Percentiles rank a stretch among this genome's conserved stretches.
phyloP scores from a whole-genome alignment of 1,140 invertebrate species.

The Piezodorus guildinii region DNA sequence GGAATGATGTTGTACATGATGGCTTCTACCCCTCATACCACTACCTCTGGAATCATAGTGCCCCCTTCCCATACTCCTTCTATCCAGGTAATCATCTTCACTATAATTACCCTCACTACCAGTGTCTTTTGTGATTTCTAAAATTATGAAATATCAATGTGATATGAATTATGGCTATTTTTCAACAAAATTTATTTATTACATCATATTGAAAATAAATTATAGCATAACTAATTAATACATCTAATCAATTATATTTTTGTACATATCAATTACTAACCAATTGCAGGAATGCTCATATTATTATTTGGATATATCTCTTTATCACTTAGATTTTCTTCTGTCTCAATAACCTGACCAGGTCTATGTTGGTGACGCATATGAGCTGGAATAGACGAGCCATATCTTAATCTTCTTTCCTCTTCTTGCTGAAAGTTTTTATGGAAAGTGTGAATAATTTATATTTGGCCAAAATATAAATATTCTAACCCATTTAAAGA shows the following conservation, averaged over 20 bases:
- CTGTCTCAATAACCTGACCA: slow-evolving; percentile 57
- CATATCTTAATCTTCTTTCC: slow-evolving; percentile 30
- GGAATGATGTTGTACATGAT: slow-evolving; percentile 19
- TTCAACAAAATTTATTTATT: not conserved
- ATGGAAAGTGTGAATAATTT: not conserved
- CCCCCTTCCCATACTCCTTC: slow-evolving; percentile 31
- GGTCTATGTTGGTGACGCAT: slow-evolving; percentile 39
- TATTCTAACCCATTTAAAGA: no score
- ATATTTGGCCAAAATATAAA: not conserved
- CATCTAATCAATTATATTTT: no score
- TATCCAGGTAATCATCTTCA: slow-evolving; percentile 35
- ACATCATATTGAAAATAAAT: no score
- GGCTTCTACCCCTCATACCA: slow-evolving; percentile 14
- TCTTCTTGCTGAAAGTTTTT: slow-evolving; percentile 22
- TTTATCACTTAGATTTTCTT: slow-evolving; percentile 77
- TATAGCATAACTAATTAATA: no score
- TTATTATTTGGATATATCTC: slow-evolving; percentile 61
- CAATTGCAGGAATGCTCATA: slow-evolving; percentile 44
- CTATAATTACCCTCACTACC: slow-evolving; percentile 44
- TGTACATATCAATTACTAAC: slow-evolving; percentile 29
- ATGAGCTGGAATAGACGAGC: slow-evolving; percentile 36
- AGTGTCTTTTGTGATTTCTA: slow-evolving; percentile 80
- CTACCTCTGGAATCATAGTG: slow-evolving; percentile 25
- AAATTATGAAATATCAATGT: slow-evolving; percentile 32
- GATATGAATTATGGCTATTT: not conserved